These are phyloP conservation scores for Perizoma affinitatum DNA, from an alignment of 2,888 invertebrate genomes.

Conservation along the genomic window DNA sequence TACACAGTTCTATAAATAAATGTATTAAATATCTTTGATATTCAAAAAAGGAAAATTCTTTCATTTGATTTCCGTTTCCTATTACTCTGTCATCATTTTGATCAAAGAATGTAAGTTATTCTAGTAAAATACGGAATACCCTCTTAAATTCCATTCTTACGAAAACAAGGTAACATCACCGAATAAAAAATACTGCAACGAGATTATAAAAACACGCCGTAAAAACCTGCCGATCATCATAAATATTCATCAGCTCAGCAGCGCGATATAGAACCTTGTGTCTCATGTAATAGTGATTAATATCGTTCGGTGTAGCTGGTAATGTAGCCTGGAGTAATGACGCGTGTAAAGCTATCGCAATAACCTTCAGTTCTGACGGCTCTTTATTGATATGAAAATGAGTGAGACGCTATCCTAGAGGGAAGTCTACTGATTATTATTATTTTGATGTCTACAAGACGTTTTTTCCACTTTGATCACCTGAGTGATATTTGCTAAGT, in stretches of 20 bases:
- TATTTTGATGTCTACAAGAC: too few relatives aligned
- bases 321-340: slow-evolving; percentile 50
- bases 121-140: too few relatives aligned
- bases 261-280: slow-evolving; percentile 9
- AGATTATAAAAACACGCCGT: slow-evolving; percentile 69
- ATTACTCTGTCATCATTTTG: too few relatives aligned
- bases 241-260: slow-evolving; percentile 47
- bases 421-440: slow-evolving; percentile 35
- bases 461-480: too few relatives aligned
- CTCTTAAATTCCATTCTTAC: neutral
- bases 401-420: slow-evolving; percentile 30
- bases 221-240: slow-evolving; percentile 57
- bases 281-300: slow-evolving; percentile 5
- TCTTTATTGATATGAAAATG: slow-evolving; percentile 58
- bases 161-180: slow-evolving; percentile 12
- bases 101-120: too few relatives aligned
- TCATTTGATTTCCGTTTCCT: too few relatives aligned
- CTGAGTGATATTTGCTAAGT: too few relatives aligned
- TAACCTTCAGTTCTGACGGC: slow-evolving; percentile 60
- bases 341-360: slow-evolving; percentile 55
- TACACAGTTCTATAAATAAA: too few relatives aligned
- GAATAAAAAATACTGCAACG: slow-evolving; percentile 30
- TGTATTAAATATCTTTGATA: too few relatives aligned
- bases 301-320: slow-evolving; percentile 14
- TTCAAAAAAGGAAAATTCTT: too few relatives aligned